phyloP scores from a whole-genome alignment of 2,888 invertebrate species.

The Strigamia transsilvanica region DNA sequence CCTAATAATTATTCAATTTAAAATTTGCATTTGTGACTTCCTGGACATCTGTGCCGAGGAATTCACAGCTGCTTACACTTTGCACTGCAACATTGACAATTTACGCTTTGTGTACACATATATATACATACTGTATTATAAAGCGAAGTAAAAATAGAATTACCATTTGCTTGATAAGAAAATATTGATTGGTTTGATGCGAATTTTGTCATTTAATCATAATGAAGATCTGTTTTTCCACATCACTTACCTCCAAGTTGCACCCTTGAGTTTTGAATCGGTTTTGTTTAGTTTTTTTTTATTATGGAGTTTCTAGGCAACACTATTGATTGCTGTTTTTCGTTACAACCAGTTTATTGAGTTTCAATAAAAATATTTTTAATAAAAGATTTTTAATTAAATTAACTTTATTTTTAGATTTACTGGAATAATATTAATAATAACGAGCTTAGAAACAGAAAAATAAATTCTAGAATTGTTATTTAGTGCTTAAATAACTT shows the following conservation, averaged over 20 bases:
- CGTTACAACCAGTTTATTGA: background rate
- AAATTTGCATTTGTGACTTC: background rate
- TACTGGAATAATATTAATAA: too few species aligned
- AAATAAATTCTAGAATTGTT: too few species aligned
- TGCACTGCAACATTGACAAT: background rate
- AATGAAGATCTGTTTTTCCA: background rate
- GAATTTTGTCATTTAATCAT: conserved; percentile 20
- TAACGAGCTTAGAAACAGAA: too few species aligned
- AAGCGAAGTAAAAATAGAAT: background rate
- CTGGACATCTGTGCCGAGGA: background rate
- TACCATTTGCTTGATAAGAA: background rate
- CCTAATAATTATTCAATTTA: background rate
- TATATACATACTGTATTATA: background rate
- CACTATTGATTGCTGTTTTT: conserved; percentile 17
- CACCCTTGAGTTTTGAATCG: background rate
- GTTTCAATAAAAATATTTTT: background rate
- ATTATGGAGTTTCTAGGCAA: conserved; percentile 7
- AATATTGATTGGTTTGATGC: background rate
- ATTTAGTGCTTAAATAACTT: too few species aligned
- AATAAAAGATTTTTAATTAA: background rate
- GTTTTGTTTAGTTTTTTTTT: conserved; percentile 33
- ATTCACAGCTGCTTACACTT: conserved; percentile 20
- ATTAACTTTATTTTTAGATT: background rate
- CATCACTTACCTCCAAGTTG: conserved; percentile 14
- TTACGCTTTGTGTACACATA: background rate